These are phyloP conservation scores for Sebastes nivosus DNA, from an alignment of 2,797 vertebrate species.

Conservation along the genomic window DNA sequence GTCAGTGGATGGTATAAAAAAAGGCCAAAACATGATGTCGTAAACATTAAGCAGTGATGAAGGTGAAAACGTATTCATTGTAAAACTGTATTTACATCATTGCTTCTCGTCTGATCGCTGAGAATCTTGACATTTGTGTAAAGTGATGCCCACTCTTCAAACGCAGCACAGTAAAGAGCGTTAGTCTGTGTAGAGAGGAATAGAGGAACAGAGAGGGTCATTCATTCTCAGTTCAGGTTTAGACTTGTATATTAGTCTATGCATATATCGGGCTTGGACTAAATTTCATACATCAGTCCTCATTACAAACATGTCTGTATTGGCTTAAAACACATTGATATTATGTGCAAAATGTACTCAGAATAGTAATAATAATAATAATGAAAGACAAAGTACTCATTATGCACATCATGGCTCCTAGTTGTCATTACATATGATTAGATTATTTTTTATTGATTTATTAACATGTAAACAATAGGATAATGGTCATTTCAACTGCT, in stretches of 20 bases:
- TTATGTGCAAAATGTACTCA: not conserved
- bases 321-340: not conserved
- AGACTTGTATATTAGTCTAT: not conserved
- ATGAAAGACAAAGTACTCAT: not conserved
- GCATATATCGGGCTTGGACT: no score
- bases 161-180: slow-evolving; percentile 72
- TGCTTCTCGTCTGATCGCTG: slow-evolving; percentile 81
- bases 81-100: slow-evolving; percentile 72
- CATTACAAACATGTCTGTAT: not conserved
- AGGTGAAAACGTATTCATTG: not conserved
- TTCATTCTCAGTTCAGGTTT: not conserved
- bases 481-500: not conserved
- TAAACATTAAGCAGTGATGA: not conserved
- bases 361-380: not conserved
- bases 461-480: not conserved
- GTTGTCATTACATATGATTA: not conserved
- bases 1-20: not conserved
- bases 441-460: not conserved
- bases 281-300: not conserved
- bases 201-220: not conserved
- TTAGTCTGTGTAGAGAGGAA: slow-evolving; percentile 77
- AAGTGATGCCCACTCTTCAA: slow-evolving; percentile 81
- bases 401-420: not conserved
- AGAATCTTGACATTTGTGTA: slow-evolving; percentile 79
- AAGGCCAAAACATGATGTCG: not conserved